Evolutionary conservation across 2,113 vertebrate species (phyloP), one percentile per base, ranked within the genome.

Genomic region (Trematomus loennbergii): DNA sequence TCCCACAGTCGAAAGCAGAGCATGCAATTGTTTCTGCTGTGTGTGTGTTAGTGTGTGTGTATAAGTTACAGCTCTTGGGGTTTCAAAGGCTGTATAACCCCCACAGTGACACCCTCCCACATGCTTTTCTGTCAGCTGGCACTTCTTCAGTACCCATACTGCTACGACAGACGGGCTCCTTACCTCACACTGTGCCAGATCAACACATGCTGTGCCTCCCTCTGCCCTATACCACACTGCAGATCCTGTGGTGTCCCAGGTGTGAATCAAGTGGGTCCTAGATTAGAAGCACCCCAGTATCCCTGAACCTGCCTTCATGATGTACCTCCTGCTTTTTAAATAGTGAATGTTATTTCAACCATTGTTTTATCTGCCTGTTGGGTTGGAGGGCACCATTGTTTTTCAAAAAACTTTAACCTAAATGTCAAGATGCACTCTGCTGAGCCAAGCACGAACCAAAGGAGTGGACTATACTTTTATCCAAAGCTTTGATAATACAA

Each of bases 111-210:
- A 78, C 64, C 75, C 79, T 64, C 65, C 70, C 60, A 65, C 85
- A 53, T n/a, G 40, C 49, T 48, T 76, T 71, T 87, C 75, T 75
- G 60, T 86, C 76, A 86, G 72, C 81, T 81, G 78, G 52, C 72
- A 66, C 64, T 82, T 77, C 69, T 67, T 72, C 60, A 73, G 66
- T 36, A 68, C 78, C 46, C 59, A 63, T 72, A 62, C 68, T 78
- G 72, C 53, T 62, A 64, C 20, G 3, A 59, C 82, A 87, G 86
- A 89, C 76, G 63, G 81, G 40, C 63, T 46, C 54, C 82, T 74
- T 72, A 86, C 62, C 68, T 87, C 78, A 76, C 61, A 76, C 85
- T 80, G 87, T 84, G 79, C 40, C 68, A 67, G 78, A 61, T 60
- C 79, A 55, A 69, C 68, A 58, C 81, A 79, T 43, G 72, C 82